These are phyloP conservation scores for Xanthia icteritia DNA, from an alignment of 2,888 invertebrate species.

Conservation along the genomic window DNA sequence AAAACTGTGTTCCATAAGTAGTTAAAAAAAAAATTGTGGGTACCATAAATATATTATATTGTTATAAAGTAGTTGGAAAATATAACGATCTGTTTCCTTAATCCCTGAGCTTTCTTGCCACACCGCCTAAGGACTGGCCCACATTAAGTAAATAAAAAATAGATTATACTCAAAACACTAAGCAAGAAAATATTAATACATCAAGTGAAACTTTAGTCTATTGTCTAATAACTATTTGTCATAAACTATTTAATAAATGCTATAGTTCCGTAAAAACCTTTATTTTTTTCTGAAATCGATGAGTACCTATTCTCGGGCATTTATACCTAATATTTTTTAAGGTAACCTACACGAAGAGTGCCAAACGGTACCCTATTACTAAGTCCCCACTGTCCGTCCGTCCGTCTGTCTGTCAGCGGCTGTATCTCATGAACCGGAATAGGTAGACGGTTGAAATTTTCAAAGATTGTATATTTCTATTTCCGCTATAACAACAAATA, in stretches of 20 bases:
- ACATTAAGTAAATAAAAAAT: background rate
- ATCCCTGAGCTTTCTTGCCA: background rate
- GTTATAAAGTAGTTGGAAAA: background rate
- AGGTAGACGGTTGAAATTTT: too few relatives aligned
- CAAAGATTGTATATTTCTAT: too few relatives aligned
- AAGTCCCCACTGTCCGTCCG: too few relatives aligned
- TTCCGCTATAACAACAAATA: too few relatives aligned
- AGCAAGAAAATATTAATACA: background rate
- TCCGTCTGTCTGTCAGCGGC: too few relatives aligned
- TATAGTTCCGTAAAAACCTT: background rate
- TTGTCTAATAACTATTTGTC: background rate
- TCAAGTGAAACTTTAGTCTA: background rate
- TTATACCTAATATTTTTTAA: background rate
- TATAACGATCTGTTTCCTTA: too few relatives aligned
- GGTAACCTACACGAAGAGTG: too few relatives aligned
- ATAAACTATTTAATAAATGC: background rate
- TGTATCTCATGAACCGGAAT: too few relatives aligned
- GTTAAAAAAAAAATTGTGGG: too few relatives aligned
- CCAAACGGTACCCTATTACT: too few relatives aligned
- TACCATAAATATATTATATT: background rate
- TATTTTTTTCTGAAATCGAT: background rate
- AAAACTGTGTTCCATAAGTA: background rate
- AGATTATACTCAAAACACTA: background rate
- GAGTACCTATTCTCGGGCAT: background rate
- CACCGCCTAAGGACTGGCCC: background rate